A percentile compares a stretch with the other conserved stretches of the same genome.
phyloP scores from a whole-genome alignment of 1,140 invertebrate species.

The Reticulitermes speratus region DNA sequence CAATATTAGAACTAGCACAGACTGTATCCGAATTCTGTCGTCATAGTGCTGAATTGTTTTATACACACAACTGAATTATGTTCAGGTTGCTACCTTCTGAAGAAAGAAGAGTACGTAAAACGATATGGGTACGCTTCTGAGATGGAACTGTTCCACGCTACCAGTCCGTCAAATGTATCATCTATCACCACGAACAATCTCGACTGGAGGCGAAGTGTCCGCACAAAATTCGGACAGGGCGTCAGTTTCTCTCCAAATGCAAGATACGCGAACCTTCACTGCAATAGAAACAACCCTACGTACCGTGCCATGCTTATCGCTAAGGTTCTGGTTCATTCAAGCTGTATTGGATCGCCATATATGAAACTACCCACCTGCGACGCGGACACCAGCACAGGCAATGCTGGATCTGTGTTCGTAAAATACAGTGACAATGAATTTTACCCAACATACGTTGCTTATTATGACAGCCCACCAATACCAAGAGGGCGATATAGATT shows the following conservation, averaged over 20 bases:
- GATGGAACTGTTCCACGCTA: background rate
- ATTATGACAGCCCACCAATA: background rate
- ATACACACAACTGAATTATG: no score
- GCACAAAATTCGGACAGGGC: slow-evolving; percentile 19
- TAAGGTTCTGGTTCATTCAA: background rate
- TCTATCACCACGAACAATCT: slow-evolving; percentile 3
- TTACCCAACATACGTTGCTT: slow-evolving; percentile 18
- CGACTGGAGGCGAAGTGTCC: background rate
- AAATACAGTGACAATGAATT: slow-evolving; percentile 25
- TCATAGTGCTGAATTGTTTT: no score
- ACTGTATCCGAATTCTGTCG: no score
- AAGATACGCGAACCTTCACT: background rate
- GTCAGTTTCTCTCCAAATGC: slow-evolving; percentile 20
- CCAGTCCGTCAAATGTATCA: background rate
- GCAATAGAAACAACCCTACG: background rate
- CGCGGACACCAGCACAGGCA: background rate
- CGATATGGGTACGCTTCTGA: background rate
- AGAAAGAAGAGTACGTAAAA: slow-evolving; percentile 20
- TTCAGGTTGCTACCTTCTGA: slow-evolving; percentile 12
- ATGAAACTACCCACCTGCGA: background rate
- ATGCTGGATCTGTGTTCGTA: background rate
- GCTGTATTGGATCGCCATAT: background rate
- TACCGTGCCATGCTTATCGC: background rate
- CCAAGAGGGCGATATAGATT: no score
- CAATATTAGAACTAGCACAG: no score